Percentiles rank a stretch among this genome's conserved stretches.
These are phyloP conservation scores for Eolophus roseicapilla DNA, from an alignment of 2,113 vertebrate genomes.

Conservation along the genomic window DNA sequence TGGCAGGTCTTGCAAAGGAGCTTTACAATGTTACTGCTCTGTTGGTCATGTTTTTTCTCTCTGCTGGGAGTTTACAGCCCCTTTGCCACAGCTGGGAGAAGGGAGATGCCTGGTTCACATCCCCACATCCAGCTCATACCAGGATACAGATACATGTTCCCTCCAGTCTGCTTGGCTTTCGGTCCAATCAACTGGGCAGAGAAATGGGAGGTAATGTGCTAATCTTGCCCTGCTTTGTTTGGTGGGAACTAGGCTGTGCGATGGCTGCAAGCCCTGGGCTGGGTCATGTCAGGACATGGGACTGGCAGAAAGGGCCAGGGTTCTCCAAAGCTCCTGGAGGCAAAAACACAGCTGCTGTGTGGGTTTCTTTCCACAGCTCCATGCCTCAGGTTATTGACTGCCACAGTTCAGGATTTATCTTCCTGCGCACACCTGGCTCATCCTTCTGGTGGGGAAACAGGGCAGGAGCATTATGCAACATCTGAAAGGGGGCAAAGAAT, in stretches of 20 bases:
- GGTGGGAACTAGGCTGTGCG: fast-evolving
- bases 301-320: background rate
- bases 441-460: background rate
- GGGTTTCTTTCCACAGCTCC: background rate
- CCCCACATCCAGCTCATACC: background rate
- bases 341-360: background rate
- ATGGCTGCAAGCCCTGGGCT: background rate
- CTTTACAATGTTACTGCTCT: background rate
- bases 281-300: background rate
- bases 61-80: fast-evolving
- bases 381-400: background rate
- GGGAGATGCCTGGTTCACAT: fast-evolving
- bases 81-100: background rate
- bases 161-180: background rate
- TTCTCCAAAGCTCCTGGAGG: background rate
- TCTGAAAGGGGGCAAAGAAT: background rate
- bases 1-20: background rate
- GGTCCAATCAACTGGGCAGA: background rate
- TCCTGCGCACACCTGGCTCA: background rate
- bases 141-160: too few species aligned
- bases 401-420: background rate
- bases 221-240: background rate
- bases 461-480: background rate
- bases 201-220: background rate
- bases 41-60: background rate